phyloP scores from a whole-genome alignment of 2,888 invertebrate species.

The Leuctra nigra region DNA sequence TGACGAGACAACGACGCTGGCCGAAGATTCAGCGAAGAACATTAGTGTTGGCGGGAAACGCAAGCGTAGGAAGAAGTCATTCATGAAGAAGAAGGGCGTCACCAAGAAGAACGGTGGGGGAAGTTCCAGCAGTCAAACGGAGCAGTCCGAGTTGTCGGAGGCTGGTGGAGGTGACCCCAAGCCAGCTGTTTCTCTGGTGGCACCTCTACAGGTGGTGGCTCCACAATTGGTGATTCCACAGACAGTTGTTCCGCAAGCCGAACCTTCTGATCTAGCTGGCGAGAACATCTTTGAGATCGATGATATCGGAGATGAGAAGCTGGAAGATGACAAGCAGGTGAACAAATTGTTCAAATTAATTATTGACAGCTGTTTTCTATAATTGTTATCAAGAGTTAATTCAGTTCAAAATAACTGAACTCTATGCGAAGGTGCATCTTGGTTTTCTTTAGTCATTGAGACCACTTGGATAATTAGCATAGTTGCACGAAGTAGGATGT shows the following conservation, averaged over 20 bases:
- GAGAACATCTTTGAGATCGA: constrained; percentile 15
- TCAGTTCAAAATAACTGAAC: too few relatives aligned
- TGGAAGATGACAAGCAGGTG: too few relatives aligned
- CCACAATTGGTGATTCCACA: too few relatives aligned
- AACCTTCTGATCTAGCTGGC: not conserved
- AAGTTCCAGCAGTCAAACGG: constrained; percentile 35
- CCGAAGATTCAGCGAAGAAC: not conserved
- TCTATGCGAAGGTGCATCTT: too few relatives aligned
- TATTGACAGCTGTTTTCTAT: too few relatives aligned
- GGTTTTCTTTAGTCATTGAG: too few relatives aligned
- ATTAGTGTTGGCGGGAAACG: constrained; percentile 46
- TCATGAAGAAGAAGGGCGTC: constrained; percentile 71
- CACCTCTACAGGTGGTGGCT: not conserved
- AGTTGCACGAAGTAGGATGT: too few relatives aligned
- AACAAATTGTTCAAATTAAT: too few relatives aligned
- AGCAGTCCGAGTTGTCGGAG: constrained; percentile 31
- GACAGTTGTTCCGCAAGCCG: not conserved
- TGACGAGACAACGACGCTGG: not conserved
- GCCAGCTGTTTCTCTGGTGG: not conserved
- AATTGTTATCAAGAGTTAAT: too few relatives aligned
- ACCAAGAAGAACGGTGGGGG: constrained; percentile 39
- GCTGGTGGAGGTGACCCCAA: not conserved
- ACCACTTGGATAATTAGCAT: too few relatives aligned
- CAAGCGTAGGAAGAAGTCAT: constrained; percentile 70
- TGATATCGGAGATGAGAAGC: not conserved